These are phyloP conservation scores for Acanthopleura granulata DNA, from an alignment of 2,888 invertebrate genomes.

Conservation along the genomic window DNA sequence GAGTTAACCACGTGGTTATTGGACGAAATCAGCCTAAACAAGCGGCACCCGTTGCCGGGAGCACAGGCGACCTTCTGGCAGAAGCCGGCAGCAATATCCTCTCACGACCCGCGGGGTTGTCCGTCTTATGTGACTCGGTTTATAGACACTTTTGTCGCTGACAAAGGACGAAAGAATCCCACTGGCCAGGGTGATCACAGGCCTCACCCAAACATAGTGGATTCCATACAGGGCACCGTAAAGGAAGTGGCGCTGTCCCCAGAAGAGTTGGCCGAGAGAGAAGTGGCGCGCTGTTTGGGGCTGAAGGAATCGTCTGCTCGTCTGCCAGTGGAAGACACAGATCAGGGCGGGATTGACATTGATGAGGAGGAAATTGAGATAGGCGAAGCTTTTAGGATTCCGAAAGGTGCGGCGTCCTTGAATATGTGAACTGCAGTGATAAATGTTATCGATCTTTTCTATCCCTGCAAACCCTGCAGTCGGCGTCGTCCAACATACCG, in stretches of 20 bases:
- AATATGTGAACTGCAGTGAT: no score
- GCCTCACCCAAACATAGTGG: conserved; percentile 65
- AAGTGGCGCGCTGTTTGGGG: conserved; percentile 22
- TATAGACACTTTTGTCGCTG: conserved; percentile 39
- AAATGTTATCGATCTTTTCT: no score
- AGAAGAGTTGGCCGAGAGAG: conserved; percentile 29
- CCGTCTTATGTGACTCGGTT: conserved; percentile 54
- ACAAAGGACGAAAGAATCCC: not conserved
- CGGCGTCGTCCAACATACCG: no score
- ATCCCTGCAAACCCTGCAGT: no score
- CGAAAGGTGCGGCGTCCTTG: conserved; percentile 30
- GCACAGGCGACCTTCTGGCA: conserved; percentile 62
- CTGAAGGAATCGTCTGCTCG: conserved; percentile 11
- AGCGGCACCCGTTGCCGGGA: conserved; percentile 46
- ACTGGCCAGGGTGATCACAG: conserved; percentile 36
- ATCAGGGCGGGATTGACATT: not conserved
- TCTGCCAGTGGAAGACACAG: not conserved
- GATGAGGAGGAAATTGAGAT: conserved; percentile 35
- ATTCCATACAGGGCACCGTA: conserved; percentile 37
- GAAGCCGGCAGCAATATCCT: conserved; percentile 32
- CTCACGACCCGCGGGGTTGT: conserved; percentile 65
- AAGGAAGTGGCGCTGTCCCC: conserved; percentile 23
- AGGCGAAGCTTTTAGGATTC: conserved; percentile 42
- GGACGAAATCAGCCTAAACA: conserved; percentile 63
- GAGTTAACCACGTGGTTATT: conserved; percentile 60